Evolutionary conservation across 2,113 vertebrate species (phyloP), one percentile per base, ranked within the genome.

Genomic region (Saccopteryx bilineata): DNA sequence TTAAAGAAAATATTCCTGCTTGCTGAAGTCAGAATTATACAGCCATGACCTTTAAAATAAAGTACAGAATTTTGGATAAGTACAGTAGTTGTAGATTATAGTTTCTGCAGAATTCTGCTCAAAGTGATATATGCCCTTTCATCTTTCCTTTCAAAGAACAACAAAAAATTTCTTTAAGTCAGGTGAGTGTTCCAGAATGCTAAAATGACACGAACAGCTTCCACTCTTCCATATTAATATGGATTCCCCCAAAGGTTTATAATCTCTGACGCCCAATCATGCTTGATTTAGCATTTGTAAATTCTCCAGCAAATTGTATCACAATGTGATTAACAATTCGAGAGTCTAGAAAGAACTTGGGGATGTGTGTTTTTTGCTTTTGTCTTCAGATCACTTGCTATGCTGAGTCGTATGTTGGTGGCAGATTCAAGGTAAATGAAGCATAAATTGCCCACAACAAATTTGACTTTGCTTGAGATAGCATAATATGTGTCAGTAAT

Each of bases 1-100:
- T 39, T 97, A 98, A 98, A 91, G 95, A 96, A 97, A 98, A 97
- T 95, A 66, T 79, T 96, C 96, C 94, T 97, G 9, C 87, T 96
- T 97, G 65, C 89, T 97, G 95, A 97, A 98, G 95, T 94, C 61
- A 87, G 92, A 96, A 85, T 97, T 96, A 95, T 93, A 91, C 54
- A 97, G 52, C 24, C 1, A 4, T 24, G 94, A 98, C 96, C 97
- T 97, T 98, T 98, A 74, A 97, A 98, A 96, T 91, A 39, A 97
- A 98, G 96, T 82, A 46, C 94, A 76, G 0, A 6, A 26, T 96
- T 98, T 93, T 76, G 94, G 60, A 91, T 96, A 96, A 98, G 93
- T 93, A 21, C 28, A 93, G 60, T 87, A 93, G 48, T 69, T 91
- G 46, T 90, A 91, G 48, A 90, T 95, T 96, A 83, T 9, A 68